phyloP scores from a whole-genome alignment of 2,797 vertebrate genomes.

The Sylvia borin region DNA sequence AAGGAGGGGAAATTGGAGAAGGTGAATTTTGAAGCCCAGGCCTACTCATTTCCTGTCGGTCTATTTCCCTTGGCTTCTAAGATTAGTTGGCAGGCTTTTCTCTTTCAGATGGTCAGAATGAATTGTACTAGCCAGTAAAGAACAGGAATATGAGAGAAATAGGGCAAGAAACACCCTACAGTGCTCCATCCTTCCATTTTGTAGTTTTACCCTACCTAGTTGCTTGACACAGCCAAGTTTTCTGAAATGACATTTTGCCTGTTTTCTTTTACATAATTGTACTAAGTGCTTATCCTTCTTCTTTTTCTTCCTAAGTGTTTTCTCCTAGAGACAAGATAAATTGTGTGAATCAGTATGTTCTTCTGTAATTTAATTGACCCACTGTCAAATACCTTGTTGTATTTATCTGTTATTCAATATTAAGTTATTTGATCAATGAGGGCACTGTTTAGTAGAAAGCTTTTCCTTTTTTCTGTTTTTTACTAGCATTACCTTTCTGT shows the following conservation, averaged over 20 bases:
- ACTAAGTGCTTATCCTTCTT: not conserved
- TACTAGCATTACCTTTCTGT: not conserved
- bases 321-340: not conserved
- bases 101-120: not conserved
- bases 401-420: not conserved
- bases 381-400: not conserved
- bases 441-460: not conserved
- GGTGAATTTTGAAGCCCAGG: slow-evolving; percentile 12
- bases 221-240: not conserved
- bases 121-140: not conserved
- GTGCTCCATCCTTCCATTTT: not conserved
- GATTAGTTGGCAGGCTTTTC: slow-evolving; percentile 10
- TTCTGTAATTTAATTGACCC: slow-evolving; percentile 14
- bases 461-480: not conserved
- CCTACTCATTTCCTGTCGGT: slow-evolving; percentile 32
- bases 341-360: not conserved
- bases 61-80: not conserved
- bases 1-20: slow-evolving; percentile 27
- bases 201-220: not conserved
- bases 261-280: not conserved
- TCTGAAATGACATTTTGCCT: not conserved
- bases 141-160: not conserved
- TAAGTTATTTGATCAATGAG: not conserved
- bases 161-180: not conserved
- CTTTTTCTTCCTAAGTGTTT: not conserved